Evolutionary conservation across 1,140 invertebrate species (phyloP).

Genomic region (Leptestheria dahalacensis): DNA sequence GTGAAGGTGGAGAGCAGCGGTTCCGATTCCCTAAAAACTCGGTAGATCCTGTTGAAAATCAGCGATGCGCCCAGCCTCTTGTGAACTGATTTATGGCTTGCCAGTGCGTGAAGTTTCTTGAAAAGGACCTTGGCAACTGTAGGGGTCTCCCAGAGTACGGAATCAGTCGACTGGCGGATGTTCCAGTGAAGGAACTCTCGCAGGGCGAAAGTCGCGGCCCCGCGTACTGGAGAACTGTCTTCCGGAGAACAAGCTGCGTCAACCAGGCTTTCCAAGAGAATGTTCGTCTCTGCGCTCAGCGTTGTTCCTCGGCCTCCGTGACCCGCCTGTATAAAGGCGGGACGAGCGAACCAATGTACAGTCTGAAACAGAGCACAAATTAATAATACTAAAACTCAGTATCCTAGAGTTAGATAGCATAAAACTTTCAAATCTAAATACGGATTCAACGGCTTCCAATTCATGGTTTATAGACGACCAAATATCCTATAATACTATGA

Average conservation of each 20-base stretch:
- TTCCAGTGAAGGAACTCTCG: constrained; percentile 8
- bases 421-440: not conserved
- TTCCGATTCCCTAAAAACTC: constrained; percentile 4
- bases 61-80: constrained; percentile 5
- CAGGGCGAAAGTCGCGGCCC: not conserved
- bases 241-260: not conserved
- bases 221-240: not conserved
- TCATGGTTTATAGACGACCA: no score
- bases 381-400: not conserved
- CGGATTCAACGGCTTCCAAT: no score
- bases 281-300: constrained; percentile 3
- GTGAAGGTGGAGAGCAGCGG: constrained; percentile 2
- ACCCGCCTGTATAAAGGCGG: not conserved
- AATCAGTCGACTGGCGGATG: not conserved
- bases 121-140: constrained; percentile 5
- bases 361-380: constrained; percentile 3
- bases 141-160: not conserved
- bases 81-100: not conserved
- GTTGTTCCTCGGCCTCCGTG: not conserved
- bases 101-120: constrained; percentile 8
- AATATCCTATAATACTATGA: no score
- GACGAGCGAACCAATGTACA: constrained; percentile 7
- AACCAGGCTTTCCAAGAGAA: not conserved
- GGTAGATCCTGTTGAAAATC: constrained; percentile 8
- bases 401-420: not conserved